Conservation (phyloP, 2,113 vertebrate species). For the Heterochromis multidens region DNA sequence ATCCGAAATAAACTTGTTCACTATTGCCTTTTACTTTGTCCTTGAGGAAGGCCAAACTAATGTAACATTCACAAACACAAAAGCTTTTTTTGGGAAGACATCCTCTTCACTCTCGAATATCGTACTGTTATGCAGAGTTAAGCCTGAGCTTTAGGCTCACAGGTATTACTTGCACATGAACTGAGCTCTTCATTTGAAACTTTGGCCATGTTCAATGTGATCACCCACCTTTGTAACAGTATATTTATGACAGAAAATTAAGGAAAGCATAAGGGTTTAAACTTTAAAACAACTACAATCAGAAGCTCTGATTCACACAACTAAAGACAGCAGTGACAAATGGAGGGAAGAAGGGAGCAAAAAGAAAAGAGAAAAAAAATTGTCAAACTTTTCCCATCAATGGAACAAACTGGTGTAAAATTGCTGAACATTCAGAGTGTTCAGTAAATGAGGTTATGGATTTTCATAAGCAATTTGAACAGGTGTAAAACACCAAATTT, state of each 20-base stretch:
- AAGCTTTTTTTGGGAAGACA: background rate
- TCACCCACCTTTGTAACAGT: background rate
- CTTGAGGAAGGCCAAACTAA: background rate
- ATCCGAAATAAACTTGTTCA: too few species aligned
- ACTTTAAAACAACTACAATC: too few species aligned
- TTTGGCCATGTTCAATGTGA: background rate
- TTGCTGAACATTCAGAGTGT: background rate
- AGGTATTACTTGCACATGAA: background rate
- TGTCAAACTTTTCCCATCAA: conserved; percentile 45
- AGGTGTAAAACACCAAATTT: background rate
- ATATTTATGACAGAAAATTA: too few species aligned
- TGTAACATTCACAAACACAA: background rate
- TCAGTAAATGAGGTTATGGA: background rate
- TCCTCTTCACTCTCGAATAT: background rate
- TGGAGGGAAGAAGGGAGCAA: background rate
- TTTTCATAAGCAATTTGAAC: background rate
- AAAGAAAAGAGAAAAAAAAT: background rate
- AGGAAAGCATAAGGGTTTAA: too few species aligned
- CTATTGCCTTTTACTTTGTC: background rate
- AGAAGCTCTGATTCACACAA: background rate
- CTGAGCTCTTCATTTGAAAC: background rate
- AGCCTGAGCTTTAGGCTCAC: background rate
- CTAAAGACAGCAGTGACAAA: conserved; percentile 1
- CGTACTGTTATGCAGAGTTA: background rate
- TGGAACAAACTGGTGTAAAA: conserved; percentile 9